Conservation (phyloP, 2,888 invertebrate species). For the Limnephilus lunatus region DNA sequence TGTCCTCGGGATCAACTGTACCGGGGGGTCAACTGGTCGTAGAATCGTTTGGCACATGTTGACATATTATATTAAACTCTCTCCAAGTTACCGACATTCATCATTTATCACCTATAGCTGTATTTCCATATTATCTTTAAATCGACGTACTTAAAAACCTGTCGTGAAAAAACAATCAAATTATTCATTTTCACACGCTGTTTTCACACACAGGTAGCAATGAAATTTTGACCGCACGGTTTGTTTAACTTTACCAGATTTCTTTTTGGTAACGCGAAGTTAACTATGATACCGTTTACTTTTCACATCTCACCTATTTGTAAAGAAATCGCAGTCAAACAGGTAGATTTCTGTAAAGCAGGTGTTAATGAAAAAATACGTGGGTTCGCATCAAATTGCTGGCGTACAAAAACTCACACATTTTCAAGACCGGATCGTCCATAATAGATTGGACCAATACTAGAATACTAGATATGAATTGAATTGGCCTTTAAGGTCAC, state of each 20-base stretch:
- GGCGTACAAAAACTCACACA: not conserved
- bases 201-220: not conserved
- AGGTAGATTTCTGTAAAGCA: conserved; percentile 11
- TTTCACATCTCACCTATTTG: not conserved
- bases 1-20: no score
- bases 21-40: no score
- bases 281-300: not conserved
- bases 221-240: not conserved
- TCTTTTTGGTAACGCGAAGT: not conserved
- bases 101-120: not conserved
- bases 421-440: conserved; percentile 26
- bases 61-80: no score
- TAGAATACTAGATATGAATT: conserved; percentile 11
- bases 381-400: not conserved
- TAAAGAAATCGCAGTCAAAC: conserved; percentile 26
- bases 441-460: conserved; percentile 29
- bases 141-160: not conserved
- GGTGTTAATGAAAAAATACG: conserved; percentile 29
- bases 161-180: not conserved
- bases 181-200: not conserved
- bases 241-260: not conserved
- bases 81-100: no score
- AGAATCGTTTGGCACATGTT: no score
- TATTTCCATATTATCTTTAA: not conserved
- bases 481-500: conserved; percentile 35